Conservation (phyloP, 1,140 invertebrate genomes). For the Drosophila parvula region DNA sequence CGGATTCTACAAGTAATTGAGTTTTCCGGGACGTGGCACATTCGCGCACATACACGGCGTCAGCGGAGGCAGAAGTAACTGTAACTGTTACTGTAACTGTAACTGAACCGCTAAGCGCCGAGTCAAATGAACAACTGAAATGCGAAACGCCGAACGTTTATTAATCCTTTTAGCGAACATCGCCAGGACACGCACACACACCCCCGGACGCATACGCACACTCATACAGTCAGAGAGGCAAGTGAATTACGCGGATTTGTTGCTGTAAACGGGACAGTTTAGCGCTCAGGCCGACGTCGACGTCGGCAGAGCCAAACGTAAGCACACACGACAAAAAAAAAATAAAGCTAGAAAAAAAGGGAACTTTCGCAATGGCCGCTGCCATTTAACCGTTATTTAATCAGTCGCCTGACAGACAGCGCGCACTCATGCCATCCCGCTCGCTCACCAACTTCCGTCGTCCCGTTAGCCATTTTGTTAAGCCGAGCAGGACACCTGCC, state of each 20-base stretch:
- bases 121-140: constrained; percentile 83
- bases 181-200: constrained; percentile 38
- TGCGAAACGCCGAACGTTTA: constrained; percentile 70
- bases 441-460: constrained; percentile 41
- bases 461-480: constrained; percentile 72
- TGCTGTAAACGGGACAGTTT: constrained; percentile 80
- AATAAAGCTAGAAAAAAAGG: constrained; percentile 23
- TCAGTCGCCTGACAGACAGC: constrained; percentile 17
- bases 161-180: constrained; percentile 81
- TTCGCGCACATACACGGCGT: constrained; percentile 8
- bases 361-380: constrained; percentile 52
- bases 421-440: constrained; percentile 29
- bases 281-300: constrained; percentile 60
- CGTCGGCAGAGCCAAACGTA: constrained; percentile 23
- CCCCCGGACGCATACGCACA: constrained; percentile 7
- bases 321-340: not conserved
- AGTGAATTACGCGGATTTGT: constrained; percentile 79
- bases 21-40: constrained; percentile 20
- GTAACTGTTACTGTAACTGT: constrained; percentile 47
- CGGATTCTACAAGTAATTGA: constrained; percentile 18
- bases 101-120: constrained; percentile 79
- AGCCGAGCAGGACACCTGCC: constrained; percentile 1
- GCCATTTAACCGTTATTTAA: constrained; percentile 79
- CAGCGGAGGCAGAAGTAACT: constrained; percentile 4
- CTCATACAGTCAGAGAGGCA: constrained; percentile 29